Conservation (phyloP, 2,797 vertebrate genomes). For the Acestrorhynchus altus region DNA sequence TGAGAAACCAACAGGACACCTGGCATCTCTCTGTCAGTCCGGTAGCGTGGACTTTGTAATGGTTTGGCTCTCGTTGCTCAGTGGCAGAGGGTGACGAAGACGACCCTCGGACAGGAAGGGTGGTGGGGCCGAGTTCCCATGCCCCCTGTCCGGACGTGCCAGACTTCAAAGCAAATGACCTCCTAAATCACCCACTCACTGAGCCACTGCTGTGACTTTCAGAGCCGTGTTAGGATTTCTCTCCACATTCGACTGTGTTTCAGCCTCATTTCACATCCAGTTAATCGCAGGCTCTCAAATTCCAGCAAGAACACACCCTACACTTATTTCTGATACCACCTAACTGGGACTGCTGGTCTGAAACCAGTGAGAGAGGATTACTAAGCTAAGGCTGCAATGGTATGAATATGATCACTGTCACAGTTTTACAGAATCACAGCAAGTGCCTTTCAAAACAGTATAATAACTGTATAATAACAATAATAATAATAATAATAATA, state of each 20-base stretch:
- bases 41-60: slow-evolving; percentile 24
- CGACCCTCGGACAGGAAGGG: slow-evolving; percentile 40
- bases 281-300: not conserved
- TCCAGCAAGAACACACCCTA: too few species aligned
- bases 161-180: slow-evolving; percentile 44
- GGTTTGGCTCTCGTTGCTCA: slow-evolving; percentile 5
- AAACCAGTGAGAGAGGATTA: too few species aligned
- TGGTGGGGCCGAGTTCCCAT: slow-evolving; percentile 29
- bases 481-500: too few species aligned
- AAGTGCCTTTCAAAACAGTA: too few species aligned
- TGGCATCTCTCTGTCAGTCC: slow-evolving; percentile 36
- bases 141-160: slow-evolving; percentile 38
- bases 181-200: slow-evolving; percentile 24
- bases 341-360: too few species aligned
- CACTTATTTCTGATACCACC: too few species aligned
- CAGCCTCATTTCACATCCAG: not conserved
- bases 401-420: too few species aligned
- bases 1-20: slow-evolving; percentile 32
- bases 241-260: not conserved
- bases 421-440: too few species aligned
- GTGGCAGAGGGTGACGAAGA: slow-evolving; percentile 24
- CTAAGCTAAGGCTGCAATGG: too few species aligned
- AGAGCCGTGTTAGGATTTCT: not conserved
- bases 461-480: too few species aligned
- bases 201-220: not conserved